Conservation (phyloP, 2,113 vertebrate species). For the Pseudopipra pipra region DNA sequence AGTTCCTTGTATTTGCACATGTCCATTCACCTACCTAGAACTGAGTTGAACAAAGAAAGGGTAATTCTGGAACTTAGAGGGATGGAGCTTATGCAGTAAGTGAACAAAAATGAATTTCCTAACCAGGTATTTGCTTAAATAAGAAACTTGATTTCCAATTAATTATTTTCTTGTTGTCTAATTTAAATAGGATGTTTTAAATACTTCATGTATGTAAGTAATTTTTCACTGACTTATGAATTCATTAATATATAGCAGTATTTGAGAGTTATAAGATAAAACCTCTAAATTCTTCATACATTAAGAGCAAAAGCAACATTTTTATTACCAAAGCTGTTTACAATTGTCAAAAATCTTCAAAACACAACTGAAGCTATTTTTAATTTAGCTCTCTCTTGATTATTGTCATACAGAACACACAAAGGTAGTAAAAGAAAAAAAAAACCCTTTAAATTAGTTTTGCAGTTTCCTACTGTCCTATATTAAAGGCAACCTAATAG, state of each 20-base stretch:
- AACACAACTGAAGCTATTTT: not conserved
- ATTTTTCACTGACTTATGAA: not conserved
- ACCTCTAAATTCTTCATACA: not conserved
- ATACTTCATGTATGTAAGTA: not conserved
- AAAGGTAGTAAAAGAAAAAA: constrained; percentile 48
- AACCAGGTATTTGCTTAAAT: not conserved
- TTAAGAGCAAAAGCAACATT: not conserved
- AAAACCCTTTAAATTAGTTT: constrained; percentile 52
- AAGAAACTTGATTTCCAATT: not conserved
- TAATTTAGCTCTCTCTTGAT: not conserved
- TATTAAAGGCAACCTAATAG: constrained; percentile 79
- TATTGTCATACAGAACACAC: constrained; percentile 25
- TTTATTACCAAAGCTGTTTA: not conserved
- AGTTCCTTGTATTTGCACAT: not conserved
- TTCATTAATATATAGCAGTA: not conserved
- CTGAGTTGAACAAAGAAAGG: not conserved
- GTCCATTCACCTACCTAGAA: not conserved
- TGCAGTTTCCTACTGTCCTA: constrained; percentile 73
- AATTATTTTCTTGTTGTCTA: not conserved
- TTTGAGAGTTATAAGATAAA: not conserved
- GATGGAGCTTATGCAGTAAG: not conserved
- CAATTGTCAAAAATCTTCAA: constrained; percentile 5
- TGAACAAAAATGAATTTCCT: not conserved
- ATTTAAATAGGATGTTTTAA: not conserved
- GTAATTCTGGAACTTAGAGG: not conserved